Evolutionary conservation across 2,113 vertebrate species (phyloP).

Genomic region (Hydropotes inermis): DNA sequence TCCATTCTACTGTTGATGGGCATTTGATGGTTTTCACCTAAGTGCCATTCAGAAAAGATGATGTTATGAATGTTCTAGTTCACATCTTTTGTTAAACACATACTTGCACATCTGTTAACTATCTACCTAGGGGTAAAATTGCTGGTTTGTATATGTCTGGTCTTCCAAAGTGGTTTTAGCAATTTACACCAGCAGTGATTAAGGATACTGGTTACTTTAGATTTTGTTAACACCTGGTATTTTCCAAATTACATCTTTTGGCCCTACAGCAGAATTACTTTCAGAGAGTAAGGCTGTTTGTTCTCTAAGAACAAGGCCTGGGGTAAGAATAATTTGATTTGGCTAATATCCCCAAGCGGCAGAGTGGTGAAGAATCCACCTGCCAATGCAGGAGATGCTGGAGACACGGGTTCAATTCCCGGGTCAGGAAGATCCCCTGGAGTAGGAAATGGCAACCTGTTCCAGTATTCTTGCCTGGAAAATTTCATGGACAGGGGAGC

Average conservation of each 20-base stretch:
- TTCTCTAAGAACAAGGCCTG: background rate
- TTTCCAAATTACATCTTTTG: background rate
- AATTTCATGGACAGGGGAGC: background rate
- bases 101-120: background rate
- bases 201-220: background rate
- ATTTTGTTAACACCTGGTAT: background rate
- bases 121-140: background rate
- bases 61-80: background rate
- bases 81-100: background rate
- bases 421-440: background rate
- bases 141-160: background rate
- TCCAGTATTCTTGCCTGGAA: background rate
- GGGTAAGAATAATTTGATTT: background rate
- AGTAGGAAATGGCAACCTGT: background rate
- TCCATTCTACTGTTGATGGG: background rate
- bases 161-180: constrained; percentile 1
- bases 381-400: background rate
- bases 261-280: background rate
- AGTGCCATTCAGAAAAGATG: background rate
- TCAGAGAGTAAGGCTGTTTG: background rate
- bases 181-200: background rate
- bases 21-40: background rate
- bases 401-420: background rate
- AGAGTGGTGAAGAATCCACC: background rate
- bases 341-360: background rate